Conservation (phyloP, 2,888 invertebrate genomes). For the Sarcophaga carnaria region DNA sequence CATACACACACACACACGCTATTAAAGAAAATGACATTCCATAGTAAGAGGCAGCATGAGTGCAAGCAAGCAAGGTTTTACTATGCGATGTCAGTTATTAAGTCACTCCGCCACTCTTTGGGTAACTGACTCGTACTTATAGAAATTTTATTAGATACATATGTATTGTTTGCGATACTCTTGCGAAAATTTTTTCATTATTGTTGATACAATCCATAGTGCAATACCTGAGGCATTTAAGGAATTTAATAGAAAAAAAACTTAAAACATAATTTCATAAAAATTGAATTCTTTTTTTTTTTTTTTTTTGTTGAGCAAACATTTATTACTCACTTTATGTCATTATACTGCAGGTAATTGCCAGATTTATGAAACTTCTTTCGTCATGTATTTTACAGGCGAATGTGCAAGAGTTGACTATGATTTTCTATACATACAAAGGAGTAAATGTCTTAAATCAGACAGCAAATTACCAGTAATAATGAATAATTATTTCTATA, state of each 20-base stretch:
- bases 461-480: too few relatives aligned
- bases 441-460: too few relatives aligned
- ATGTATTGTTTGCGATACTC: constrained; percentile 20
- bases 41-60: not conserved
- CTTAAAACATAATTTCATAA: constrained; percentile 50
- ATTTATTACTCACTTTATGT: not conserved
- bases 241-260: constrained; percentile 72
- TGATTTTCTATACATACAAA: too few relatives aligned
- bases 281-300: not conserved
- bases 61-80: constrained; percentile 9
- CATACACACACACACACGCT: not conserved
- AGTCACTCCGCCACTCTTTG: not conserved
- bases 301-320: constrained; percentile 14
- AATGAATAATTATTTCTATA: too few relatives aligned
- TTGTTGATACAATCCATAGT: constrained; percentile 27
- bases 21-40: constrained; percentile 26
- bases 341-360: not conserved
- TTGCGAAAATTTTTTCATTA: constrained; percentile 25
- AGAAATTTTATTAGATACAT: constrained; percentile 14
- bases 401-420: too few relatives aligned
- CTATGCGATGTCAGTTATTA: constrained; percentile 1
- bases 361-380: too few relatives aligned
- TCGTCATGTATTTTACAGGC: too few relatives aligned
- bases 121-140: not conserved
- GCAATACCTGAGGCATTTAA: constrained; percentile 71